Evolutionary conservation across 1,140 invertebrate genomes (phyloP), one percentile per base, ranked within the genome.

Genomic region (Drosophila sulfurigaster): DNA sequence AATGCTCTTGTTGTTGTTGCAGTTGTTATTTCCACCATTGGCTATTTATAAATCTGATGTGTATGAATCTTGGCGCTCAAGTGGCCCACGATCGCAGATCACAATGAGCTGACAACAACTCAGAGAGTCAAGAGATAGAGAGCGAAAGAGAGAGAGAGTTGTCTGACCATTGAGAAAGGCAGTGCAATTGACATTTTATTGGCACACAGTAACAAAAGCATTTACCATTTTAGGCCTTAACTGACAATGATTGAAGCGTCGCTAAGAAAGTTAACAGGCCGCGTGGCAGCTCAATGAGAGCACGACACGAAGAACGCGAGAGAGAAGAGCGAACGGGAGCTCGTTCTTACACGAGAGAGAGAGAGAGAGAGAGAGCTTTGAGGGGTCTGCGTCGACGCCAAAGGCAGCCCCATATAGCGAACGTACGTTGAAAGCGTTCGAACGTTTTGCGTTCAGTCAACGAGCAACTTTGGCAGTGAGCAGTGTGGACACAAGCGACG

Each of bases 11-110:
- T 46, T 71, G 45, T 59, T 72, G 46, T 71, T 72, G 38, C 65
- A 70, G 57, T 51, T 58, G 66, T 48, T 65, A 30, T 71, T 72
- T 56, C 57, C 45, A 20, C 30, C 52, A 58, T 48, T 78, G 69
- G 81, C 82, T 88, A 88, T 88, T 89, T 81, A 83, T 88, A 88
- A 89, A 73, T 88, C 83, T 88, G 83, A 88, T 88, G 83, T 89
- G 77, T 88, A 74, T 83, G 72, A 76, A 87, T 82, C 76, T 82
- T 69, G 56, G 11, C 56, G 16, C 20, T 75, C 64, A 30, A 56
- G 43, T 35, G 45, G 48, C 48, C 38, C 57, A 48, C 56, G 64
- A 72, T 62, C 63, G 46, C 46, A 48, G 28, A 32, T 35, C 51
- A 48, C 43, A 45, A 58, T 75, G 45, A 63, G 49, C 51, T 7